Percentiles rank a stretch among this genome's conserved stretches.
Conservation (phyloP, 2,113 vertebrate species). For the Pseudopodoces humilis region DNA sequence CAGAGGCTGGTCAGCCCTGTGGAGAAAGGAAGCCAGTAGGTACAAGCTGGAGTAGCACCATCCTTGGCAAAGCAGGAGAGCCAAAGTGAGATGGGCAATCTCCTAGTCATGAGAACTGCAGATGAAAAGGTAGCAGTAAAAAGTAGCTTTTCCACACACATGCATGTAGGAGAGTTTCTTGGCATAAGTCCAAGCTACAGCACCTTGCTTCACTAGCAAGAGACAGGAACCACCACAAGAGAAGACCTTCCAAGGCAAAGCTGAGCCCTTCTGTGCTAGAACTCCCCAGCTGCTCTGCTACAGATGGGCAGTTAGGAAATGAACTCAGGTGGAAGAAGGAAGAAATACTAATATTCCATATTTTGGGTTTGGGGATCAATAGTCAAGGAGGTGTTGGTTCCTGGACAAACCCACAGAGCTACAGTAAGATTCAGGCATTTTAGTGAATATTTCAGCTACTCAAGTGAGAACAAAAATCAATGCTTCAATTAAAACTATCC, state of each 20-base stretch:
- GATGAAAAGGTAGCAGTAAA: background rate
- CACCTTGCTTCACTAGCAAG: background rate
- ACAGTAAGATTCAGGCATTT: background rate
- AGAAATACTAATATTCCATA: background rate
- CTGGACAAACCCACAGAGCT: background rate
- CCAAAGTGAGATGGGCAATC: background rate
- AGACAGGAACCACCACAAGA: background rate
- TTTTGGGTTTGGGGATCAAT: background rate
- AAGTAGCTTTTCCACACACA: background rate
- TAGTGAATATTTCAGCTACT: background rate
- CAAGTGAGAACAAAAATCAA: background rate
- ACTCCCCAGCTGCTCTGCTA: background rate
- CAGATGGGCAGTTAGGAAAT: background rate
- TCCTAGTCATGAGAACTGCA: accelerated
- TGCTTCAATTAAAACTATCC: background rate
- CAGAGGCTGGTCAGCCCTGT: background rate
- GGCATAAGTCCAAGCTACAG: background rate
- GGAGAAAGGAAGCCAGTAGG: background rate
- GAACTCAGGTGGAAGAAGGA: background rate
- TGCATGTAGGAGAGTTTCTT: background rate
- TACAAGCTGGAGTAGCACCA: background rate
- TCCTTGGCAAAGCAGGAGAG: background rate
- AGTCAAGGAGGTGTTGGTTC: background rate
- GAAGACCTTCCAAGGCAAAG: background rate
- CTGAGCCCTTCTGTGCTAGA: background rate